Percentiles rank a stretch among this genome's conserved stretches.
Conservation (phyloP, 2,113 vertebrate species). For the Sylvietta virens region DNA sequence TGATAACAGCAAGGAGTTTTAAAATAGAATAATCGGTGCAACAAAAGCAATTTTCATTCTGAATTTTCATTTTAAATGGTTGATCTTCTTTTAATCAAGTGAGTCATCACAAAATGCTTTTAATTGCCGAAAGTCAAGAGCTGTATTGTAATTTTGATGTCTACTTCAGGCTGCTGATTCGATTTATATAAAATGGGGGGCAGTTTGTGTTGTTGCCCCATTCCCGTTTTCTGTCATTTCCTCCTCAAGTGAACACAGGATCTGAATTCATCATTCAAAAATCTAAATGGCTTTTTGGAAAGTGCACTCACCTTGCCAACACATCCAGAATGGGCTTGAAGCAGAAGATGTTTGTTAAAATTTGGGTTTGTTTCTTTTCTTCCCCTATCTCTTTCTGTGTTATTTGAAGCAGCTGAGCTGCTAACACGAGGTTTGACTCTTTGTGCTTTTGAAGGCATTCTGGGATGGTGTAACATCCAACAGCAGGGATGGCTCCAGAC, state of each 20-base stretch:
- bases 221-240: background rate
- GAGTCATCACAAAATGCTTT: constrained; percentile 68
- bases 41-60: constrained; percentile 76
- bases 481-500: rapidly evolving
- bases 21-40: constrained; percentile 72
- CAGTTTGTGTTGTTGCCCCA: background rate
- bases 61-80: constrained; percentile 74
- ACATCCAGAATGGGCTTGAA: background rate
- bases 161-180: constrained; percentile 22
- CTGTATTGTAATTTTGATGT: constrained; percentile 65
- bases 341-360: constrained; percentile 38
- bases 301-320: constrained; percentile 46
- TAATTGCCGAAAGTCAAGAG: constrained; percentile 75
- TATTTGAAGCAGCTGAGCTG: constrained; percentile 45
- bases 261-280: background rate
- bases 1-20: constrained; percentile 56
- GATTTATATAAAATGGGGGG: background rate
- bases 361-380: constrained; percentile 53
- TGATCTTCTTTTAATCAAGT: constrained; percentile 77
- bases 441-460: constrained; percentile 46
- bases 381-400: constrained; percentile 27
- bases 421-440: background rate
- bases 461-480: background rate
- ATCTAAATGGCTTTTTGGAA: background rate
- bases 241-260: background rate